Evolutionary conservation across 2,888 invertebrate genomes (phyloP), one percentile per base, ranked within the genome.

Genomic region (Drosophila mulleri): DNA sequence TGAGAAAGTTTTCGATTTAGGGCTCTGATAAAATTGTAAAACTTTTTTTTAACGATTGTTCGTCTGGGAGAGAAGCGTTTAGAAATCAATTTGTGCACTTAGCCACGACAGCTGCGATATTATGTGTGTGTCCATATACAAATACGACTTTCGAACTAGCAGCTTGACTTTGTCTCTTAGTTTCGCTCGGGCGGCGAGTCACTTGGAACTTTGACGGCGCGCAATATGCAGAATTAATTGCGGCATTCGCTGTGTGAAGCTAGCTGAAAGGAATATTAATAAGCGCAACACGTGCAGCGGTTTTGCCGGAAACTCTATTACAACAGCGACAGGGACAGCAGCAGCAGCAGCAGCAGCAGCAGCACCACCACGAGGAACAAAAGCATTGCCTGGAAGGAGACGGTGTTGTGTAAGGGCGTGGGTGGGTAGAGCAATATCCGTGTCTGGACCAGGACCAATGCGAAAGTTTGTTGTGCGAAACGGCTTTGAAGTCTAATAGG

Each of bases 401-500:
- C 18, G n/a, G 1, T 39, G 20, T 6, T 26, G 11, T 29, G 6
- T 23, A n/a, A 9, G n/a, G 29, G 7, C 20, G 20, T 23, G 57
- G 16, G 0, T 14, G 35, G 53, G 53, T 16, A 12, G 47, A 23
- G 11, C 20, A 41, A 6, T 54, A 26, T 54, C 20, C 32, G n/a
- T 47, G 67, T 54, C 66, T 73, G 72, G 73, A 67, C 78, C 56
- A 56, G 48, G 58, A 70, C 81, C 64, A 72, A 74, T 75, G 78
- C 50, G 65, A 71, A 89, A 83, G 89, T 81, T 83, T 87, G 89
- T 81, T 72, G 72, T 56, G 72, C 67, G 67, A 75, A 88, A 88
- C 68, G 64, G 89, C 87, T 86, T 90, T 86, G 90, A 90, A 81
- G 90, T 86, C 87, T 86, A 90, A 86, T 86, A 90, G 90, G 86